These are phyloP conservation scores for Eudasyphora cyanicolor DNA, from an alignment of 2,888 invertebrate species.

Conservation along the genomic window DNA sequence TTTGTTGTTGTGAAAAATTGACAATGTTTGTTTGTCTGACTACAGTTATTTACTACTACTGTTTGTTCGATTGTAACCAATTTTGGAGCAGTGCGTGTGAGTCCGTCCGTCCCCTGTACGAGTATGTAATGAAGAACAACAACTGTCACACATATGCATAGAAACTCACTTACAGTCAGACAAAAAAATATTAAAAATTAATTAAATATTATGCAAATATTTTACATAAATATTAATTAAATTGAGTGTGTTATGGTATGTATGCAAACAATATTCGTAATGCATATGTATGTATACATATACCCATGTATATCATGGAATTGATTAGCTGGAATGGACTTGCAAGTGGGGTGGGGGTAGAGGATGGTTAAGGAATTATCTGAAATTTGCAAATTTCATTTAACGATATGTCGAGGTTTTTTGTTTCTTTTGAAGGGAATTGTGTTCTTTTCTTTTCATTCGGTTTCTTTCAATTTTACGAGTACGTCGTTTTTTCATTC, in stretches of 20 bases:
- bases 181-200: slow-evolving; percentile 20
- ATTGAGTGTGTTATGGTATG: background rate
- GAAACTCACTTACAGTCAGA: background rate
- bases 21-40: background rate
- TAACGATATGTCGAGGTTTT: slow-evolving; percentile 19
- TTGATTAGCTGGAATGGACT: background rate
- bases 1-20: background rate
- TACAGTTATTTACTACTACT: slow-evolving; percentile 3
- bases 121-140: background rate
- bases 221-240: slow-evolving; percentile 33
- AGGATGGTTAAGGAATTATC: background rate
- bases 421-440: no score
- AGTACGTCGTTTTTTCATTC: background rate
- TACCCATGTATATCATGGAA: background rate
- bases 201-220: slow-evolving; percentile 38
- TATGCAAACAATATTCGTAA: slow-evolving; percentile 7
- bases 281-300: background rate
- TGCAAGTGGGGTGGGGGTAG: background rate
- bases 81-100: background rate
- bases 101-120: no score
- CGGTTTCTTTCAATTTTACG: background rate
- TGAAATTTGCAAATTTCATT: slow-evolving; percentile 18
- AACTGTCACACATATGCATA: slow-evolving; percentile 1
- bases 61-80: background rate
- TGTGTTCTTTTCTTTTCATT: background rate